Conservation (phyloP, 2,797 vertebrate species). For the Ispidina picta region DNA sequence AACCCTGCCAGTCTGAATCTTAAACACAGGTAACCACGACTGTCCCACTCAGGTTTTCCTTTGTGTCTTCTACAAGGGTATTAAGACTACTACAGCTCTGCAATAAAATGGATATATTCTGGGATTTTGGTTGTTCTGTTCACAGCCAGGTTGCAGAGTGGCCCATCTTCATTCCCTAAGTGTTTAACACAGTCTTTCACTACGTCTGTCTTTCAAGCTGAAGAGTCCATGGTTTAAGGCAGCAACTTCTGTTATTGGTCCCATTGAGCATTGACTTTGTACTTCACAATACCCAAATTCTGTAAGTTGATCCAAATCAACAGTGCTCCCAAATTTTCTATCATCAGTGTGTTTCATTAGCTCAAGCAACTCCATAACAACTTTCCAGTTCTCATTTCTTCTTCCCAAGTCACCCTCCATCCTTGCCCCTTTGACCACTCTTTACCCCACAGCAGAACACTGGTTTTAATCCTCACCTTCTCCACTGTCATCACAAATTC, state of each 20-base stretch:
- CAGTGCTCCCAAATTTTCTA: not conserved
- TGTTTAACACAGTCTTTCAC: not conserved
- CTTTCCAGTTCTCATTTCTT: not conserved
- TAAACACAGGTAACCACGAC: not conserved
- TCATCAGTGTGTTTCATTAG: constrained; percentile 5
- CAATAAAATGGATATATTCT: constrained; percentile 16
- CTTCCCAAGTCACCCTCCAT: not conserved
- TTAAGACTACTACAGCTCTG: not conserved
- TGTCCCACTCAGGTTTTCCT: not conserved
- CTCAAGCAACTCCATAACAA: not conserved
- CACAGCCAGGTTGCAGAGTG: not conserved
- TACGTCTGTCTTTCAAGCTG: not conserved
- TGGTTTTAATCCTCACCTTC: constrained; percentile 8
- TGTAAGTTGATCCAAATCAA: not conserved
- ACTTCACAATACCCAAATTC: not conserved
- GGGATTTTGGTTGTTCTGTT: not conserved
- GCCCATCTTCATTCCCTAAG: not conserved
- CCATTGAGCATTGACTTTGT: constrained; percentile 10
- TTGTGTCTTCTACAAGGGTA: not conserved
- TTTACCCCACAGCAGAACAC: not conserved
- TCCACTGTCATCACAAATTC: not conserved
- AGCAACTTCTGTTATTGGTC: constrained; percentile 41
- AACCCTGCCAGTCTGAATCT: constrained; percentile 46
- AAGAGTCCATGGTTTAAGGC: not conserved
- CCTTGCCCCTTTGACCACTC: not conserved